Evolutionary conservation across 2,113 vertebrate species (phyloP), one percentile per base, ranked within the genome.

Genomic region (Fukomys damarensis): DNA sequence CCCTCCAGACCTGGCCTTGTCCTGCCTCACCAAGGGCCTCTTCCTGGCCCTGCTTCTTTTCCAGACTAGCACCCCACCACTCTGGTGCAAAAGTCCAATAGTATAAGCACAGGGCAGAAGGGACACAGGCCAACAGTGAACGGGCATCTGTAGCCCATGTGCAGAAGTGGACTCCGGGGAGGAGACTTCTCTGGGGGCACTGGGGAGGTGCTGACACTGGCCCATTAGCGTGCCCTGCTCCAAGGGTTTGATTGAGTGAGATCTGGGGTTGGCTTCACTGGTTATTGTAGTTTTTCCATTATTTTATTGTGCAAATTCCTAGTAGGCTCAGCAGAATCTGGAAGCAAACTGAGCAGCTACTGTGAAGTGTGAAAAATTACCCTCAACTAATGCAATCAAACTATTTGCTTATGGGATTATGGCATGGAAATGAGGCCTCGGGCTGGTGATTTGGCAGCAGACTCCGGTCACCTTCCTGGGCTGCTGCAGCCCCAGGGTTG

Each of bases 311-410:
- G 94, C 77, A 82, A 89, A 61, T 79, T 94, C 19, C 94, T 96
- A 3, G 19, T 81, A 80, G 93, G 97, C 86, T 92, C 93, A 92
- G 89, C 93, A 96, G 97, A 92, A 95, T 97, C 91, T 12, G 65
- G 88, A 96, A 86, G 96, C 96, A 95, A 97, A 80, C 96, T 89
- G 96, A 93, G 93, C 91, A 91, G 94, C 96, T 89, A 70, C 96
- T 95, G 66, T 96, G 97, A 98, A 97, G 95, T 95, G 88, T 89
- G 96, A 46, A 95, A 91, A 98, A 98, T 97, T 97, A 94, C 87
- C 94, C 54, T 91, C 89, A 13, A 61, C 94, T 97, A 98, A 97
- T 91, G 54, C 97, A 98, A 95, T 96, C 93, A 96, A 94, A 92
- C 86, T 82, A 46, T 95, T 89, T 97, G 94, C 93, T 97, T 95